Conservation (phyloP, 2,797 vertebrate genomes). For the Syngnathus acus region DNA sequence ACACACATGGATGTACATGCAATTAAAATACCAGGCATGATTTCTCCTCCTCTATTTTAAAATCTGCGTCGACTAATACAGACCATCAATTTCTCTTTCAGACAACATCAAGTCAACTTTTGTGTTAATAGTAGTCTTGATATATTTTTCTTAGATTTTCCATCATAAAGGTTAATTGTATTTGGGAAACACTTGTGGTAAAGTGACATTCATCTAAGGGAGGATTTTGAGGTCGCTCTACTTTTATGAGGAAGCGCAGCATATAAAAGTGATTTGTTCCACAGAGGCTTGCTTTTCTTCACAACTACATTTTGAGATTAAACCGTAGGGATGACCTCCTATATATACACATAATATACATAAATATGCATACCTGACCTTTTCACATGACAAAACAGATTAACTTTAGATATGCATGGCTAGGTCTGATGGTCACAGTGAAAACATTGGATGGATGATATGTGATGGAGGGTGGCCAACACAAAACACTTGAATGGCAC, state of each 20-base stretch:
- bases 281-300: conserved; percentile 22
- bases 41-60: not conserved
- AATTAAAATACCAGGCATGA: not conserved
- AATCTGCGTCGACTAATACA: not conserved
- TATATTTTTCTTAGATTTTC: not conserved
- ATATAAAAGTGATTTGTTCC: conserved; percentile 34
- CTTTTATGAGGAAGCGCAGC: conserved; percentile 14
- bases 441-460: conserved; percentile 26
- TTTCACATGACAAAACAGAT: conserved; percentile 49
- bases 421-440: conserved; percentile 28
- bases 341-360: conserved; percentile 10
- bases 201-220: conserved; percentile 5
- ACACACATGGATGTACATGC: conserved; percentile 2
- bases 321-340: conserved; percentile 10
- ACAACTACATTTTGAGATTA: conserved; percentile 9
- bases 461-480: conserved; percentile 12
- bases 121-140: not conserved
- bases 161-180: conserved; percentile 3
- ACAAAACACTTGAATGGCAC: not conserved
- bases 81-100: not conserved
- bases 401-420: conserved; percentile 41
- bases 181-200: not conserved
- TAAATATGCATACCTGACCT: conserved; percentile 60
- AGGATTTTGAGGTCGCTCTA: conserved; percentile 7
- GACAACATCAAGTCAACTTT: not conserved